Percentiles rank a stretch among this genome's conserved stretches.
Evolutionary conservation across 2,113 vertebrate genomes (phyloP).

Genomic region (Odocoileus hemionus): DNA sequence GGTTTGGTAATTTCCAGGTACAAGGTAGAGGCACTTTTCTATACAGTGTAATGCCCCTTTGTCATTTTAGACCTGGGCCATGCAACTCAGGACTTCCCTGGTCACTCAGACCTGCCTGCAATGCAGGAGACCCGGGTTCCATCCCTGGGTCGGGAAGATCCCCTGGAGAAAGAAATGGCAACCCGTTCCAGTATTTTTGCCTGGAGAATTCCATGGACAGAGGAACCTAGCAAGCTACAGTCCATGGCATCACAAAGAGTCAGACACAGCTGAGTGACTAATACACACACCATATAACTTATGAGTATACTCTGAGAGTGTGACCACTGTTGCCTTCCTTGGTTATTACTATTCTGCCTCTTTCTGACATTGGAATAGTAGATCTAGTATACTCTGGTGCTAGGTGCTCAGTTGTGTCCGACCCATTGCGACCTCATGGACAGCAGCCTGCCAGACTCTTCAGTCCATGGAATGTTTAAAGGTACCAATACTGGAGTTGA

Average conservation of each 20-base stretch:
- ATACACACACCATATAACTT: neutral
- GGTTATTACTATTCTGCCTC: neutral
- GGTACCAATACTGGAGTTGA: neutral
- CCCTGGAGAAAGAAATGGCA: neutral
- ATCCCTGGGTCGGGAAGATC: neutral
- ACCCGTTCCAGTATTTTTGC: neutral
- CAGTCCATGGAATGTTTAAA: neutral
- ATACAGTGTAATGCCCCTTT: neutral
- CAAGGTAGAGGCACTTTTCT: conserved; percentile 17
- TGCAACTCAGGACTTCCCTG: neutral
- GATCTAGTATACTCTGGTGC: neutral
- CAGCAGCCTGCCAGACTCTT: neutral
- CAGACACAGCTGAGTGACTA: neutral
- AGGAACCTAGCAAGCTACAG: neutral
- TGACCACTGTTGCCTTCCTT: neutral
- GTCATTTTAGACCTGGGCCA: conserved; percentile 13
- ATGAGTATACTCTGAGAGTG: neutral
- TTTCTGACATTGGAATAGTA: neutral
- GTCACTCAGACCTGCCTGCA: neutral
- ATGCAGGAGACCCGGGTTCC: rapidly evolving
- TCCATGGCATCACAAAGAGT: neutral
- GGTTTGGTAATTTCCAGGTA: conserved; percentile 61
- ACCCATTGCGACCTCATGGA: neutral
- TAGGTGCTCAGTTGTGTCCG: neutral
- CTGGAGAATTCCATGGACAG: neutral